phyloP scores from a whole-genome alignment of 1,140 invertebrate genomes.

The Orussus abietinus region DNA sequence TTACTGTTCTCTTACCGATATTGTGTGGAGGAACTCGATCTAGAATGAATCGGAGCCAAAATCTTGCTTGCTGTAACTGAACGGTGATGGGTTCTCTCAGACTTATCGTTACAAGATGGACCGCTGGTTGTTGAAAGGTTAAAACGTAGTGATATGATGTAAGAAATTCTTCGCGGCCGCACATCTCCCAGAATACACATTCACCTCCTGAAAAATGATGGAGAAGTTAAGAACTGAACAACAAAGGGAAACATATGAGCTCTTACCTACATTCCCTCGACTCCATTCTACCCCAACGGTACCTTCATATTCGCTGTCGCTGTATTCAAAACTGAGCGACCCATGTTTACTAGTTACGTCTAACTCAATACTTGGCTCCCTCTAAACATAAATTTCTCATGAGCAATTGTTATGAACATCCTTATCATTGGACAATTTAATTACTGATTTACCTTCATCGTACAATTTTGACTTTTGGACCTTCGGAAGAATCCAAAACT shows the following conservation, averaged over 20 bases:
- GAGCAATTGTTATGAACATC: not conserved
- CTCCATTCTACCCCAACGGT: slow-evolving; percentile 49
- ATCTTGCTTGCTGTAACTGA: slow-evolving; percentile 70
- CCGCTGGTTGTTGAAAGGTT: slow-evolving; percentile 60
- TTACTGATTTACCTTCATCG: slow-evolving; percentile 34
- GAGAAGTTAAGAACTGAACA: no score
- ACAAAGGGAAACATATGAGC: no score
- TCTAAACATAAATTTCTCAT: slow-evolving; percentile 25
- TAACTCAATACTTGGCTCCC: slow-evolving; percentile 58
- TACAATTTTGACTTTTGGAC: slow-evolving; percentile 50
- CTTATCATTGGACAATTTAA: not conserved
- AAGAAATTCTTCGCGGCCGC: slow-evolving; percentile 76
- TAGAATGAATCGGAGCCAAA: slow-evolving; percentile 79
- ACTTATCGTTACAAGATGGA: slow-evolving; percentile 74
- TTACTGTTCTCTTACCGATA: slow-evolving; percentile 55
- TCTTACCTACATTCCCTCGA: slow-evolving; percentile 45
- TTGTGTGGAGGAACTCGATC: slow-evolving; percentile 68
- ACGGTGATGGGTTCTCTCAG: slow-evolving; percentile 68
- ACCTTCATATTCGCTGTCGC: slow-evolving; percentile 50
- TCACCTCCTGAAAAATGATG: slow-evolving; percentile 38
- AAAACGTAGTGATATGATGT: slow-evolving; percentile 76
- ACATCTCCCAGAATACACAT: slow-evolving; percentile 74
- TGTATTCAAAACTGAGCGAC: slow-evolving; percentile 61
- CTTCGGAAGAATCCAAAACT: slow-evolving; percentile 61
- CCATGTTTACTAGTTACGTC: slow-evolving; percentile 61